phyloP scores from a whole-genome alignment of 2,113 vertebrate species.

The Pterocles orientalis region DNA sequence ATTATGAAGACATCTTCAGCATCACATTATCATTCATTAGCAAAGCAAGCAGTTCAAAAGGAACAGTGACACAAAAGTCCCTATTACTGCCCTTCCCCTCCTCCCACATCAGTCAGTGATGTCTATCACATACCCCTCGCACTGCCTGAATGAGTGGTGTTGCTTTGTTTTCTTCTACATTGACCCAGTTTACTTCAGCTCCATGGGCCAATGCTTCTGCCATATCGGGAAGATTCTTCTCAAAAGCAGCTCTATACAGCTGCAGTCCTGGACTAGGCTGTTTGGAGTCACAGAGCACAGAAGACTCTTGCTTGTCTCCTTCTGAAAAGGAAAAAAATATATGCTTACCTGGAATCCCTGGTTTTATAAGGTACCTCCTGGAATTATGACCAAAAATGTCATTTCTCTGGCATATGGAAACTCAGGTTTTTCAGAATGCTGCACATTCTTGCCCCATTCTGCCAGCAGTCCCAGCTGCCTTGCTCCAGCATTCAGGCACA shows the following conservation, averaged over 20 bases:
- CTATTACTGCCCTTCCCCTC: not conserved
- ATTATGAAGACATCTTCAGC: not conserved
- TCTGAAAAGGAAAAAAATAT: constrained; percentile 59
- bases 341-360: not conserved
- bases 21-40: not conserved
- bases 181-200: constrained; percentile 95
- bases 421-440: not conserved
- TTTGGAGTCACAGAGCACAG: constrained; percentile 80
- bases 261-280: constrained; percentile 84
- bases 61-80: not conserved
- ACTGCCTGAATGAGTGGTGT: constrained; percentile 97
- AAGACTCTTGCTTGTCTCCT: constrained; percentile 77
- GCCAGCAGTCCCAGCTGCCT: not conserved
- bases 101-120: not conserved
- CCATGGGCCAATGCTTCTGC: constrained; percentile 94
- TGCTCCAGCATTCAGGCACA: not conserved
- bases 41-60: not conserved
- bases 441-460: not conserved
- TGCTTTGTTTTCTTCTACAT: constrained; percentile 85
- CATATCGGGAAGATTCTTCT: constrained; percentile 93
- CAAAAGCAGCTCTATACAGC: constrained; percentile 89
- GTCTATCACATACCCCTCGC: constrained; percentile 83
- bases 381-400: not conserved
- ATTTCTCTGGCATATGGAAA: not conserved
- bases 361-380: not conserved